phyloP scores from a whole-genome alignment of 2,888 invertebrate species.

The Brenthis hecate region DNA sequence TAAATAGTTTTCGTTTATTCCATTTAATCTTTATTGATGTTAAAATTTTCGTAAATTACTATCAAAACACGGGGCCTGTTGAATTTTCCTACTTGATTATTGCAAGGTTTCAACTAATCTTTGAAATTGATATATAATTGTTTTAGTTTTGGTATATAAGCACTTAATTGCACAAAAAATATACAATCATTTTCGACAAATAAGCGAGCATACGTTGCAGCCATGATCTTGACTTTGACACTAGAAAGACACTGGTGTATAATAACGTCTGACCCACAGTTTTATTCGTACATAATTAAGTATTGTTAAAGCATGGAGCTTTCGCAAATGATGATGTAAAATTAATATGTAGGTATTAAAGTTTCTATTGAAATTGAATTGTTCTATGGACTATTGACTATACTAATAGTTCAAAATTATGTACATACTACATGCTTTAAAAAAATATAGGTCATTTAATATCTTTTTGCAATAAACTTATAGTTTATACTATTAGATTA shows the following conservation, averaged over 20 bases:
- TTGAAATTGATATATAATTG: too few species aligned
- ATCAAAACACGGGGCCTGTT: too few species aligned
- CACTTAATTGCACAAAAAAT: neutral
- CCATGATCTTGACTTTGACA: slow-evolving; percentile 6
- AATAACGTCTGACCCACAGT: slow-evolving; percentile 12
- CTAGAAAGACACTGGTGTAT: slow-evolving; percentile 2
- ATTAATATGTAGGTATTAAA: neutral
- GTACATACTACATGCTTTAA: too few species aligned
- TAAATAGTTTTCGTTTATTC: too few species aligned
- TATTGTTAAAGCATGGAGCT: neutral
- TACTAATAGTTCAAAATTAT: neutral
- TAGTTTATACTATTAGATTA: too few species aligned
- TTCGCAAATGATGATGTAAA: slow-evolving; percentile 3
- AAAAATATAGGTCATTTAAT: too few species aligned
- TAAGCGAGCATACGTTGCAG: neutral
- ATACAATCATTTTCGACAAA: neutral
- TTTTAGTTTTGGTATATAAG: too few species aligned
- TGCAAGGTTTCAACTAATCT: too few species aligned
- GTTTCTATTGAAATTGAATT: neutral
- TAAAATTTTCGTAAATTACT: too few species aligned
- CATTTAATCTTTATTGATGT: too few species aligned
- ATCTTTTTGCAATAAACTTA: too few species aligned
- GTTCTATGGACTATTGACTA: neutral
- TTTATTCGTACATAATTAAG: slow-evolving; percentile 7
- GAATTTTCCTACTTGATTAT: too few species aligned